Evolutionary conservation across 2,113 vertebrate species (phyloP).

Genomic region (cat (Felis catus)): DNA sequence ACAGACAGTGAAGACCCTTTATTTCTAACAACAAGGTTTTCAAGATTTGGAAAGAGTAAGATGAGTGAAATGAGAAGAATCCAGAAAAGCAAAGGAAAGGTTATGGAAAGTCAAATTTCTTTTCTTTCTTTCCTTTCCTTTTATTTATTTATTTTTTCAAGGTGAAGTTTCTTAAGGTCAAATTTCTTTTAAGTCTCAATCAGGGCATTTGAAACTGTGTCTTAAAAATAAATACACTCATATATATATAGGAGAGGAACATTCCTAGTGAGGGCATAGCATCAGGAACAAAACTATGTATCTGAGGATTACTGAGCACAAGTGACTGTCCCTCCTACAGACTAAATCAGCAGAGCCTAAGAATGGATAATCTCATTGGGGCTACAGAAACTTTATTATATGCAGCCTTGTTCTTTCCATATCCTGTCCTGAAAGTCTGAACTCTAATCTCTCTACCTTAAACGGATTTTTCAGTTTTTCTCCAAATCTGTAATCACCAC

Average conservation of each 20-base stretch:
- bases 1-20: not conserved
- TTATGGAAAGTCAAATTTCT: not conserved
- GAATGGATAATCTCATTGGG: not conserved
- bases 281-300: not conserved
- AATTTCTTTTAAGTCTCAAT: not conserved
- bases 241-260: not conserved
- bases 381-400: not conserved
- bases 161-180: not conserved
- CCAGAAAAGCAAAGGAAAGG: not conserved
- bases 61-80: not conserved
- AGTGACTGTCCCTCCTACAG: not conserved
- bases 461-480: not conserved
- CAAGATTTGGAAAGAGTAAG: not conserved
- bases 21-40: not conserved
- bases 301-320: not conserved
- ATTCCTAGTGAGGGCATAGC: not conserved
- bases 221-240: not conserved
- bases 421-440: not conserved
- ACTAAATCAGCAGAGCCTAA: not conserved
- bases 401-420: not conserved
- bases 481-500: not conserved
- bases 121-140: not conserved
- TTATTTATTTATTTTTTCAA: not conserved
- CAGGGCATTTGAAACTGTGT: not conserved
- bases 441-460: not conserved